phyloP scores from a whole-genome alignment of 2,888 invertebrate genomes.

The Agrotis clavis region DNA sequence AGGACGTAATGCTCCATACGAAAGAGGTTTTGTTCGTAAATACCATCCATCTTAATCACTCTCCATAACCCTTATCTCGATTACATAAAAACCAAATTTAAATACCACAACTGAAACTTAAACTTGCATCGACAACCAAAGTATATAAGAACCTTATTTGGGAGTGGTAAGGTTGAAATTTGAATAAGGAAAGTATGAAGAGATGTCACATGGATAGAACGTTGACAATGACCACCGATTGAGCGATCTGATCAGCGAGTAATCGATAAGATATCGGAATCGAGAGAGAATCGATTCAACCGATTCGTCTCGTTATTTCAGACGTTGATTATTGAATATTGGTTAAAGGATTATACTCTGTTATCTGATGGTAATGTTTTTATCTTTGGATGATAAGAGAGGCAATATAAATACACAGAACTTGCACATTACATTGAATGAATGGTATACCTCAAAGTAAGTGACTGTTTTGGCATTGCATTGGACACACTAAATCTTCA shows the following conservation, averaged over 20 bases:
- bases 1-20: constrained; percentile 68
- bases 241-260: constrained; percentile 80
- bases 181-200: constrained; percentile 61
- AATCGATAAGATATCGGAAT: constrained; percentile 80
- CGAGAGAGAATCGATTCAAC: constrained; percentile 75
- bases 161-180: constrained; percentile 65
- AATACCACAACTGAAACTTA: constrained; percentile 34
- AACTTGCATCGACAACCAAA: constrained; percentile 32
- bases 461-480: background rate
- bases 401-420: background rate
- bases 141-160: constrained; percentile 37
- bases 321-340: constrained; percentile 75
- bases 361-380: constrained; percentile 40
- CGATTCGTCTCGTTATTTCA: constrained; percentile 79
- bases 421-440: too few relatives aligned
- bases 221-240: constrained; percentile 83
- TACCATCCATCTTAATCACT: constrained; percentile 47
- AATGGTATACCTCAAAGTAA: background rate
- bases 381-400: constrained; percentile 46
- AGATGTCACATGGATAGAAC: constrained; percentile 76
- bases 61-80: constrained; percentile 45
- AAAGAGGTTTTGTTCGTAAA: constrained; percentile 60
- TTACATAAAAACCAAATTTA: constrained; percentile 60
- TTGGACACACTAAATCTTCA: too few relatives aligned
- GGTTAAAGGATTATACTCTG: constrained; percentile 50